Conservation (phyloP, 2,888 invertebrate genomes). For the Tanytarsus gracilentus region DNA sequence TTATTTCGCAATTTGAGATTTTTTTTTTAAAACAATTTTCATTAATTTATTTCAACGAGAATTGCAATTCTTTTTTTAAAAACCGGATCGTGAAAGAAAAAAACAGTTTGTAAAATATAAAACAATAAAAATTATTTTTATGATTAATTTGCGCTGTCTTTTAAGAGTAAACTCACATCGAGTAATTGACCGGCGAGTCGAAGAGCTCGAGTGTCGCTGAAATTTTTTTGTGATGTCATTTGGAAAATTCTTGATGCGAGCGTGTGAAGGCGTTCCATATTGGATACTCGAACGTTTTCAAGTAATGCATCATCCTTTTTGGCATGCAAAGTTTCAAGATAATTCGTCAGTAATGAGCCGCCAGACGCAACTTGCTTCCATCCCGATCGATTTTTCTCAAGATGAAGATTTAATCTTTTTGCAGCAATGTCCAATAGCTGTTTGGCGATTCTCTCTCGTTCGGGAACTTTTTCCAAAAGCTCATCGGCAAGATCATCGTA, state of each 20-base stretch:
- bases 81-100: too few species aligned
- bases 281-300: neutral
- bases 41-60: neutral
- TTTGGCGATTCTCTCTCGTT: slow-evolving; percentile 59
- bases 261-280: neutral
- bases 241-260: slow-evolving; percentile 18
- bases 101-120: neutral
- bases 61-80: too few species aligned
- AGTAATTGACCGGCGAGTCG: slow-evolving; percentile 14
- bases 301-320: slow-evolving; percentile 16
- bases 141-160: neutral
- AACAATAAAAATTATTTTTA: neutral
- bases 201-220: slow-evolving; percentile 14
- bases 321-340: slow-evolving; percentile 53
- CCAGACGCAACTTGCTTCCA: slow-evolving; percentile 64
- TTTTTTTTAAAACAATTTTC: too few species aligned
- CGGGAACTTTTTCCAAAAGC: slow-evolving; percentile 56
- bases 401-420: slow-evolving; percentile 61
- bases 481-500: slow-evolving; percentile 53
- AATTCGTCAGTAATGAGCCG: slow-evolving; percentile 65
- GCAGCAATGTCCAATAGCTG: slow-evolving; percentile 73
- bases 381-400: slow-evolving; percentile 50
- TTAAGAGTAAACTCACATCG: slow-evolving; percentile 2
- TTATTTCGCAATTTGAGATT: too few species aligned
- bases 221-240: slow-evolving; percentile 18